Base-by-base conservation (phyloP, 2,888 invertebrate genomes). In the Thymelicus sylvestris region DNA sequence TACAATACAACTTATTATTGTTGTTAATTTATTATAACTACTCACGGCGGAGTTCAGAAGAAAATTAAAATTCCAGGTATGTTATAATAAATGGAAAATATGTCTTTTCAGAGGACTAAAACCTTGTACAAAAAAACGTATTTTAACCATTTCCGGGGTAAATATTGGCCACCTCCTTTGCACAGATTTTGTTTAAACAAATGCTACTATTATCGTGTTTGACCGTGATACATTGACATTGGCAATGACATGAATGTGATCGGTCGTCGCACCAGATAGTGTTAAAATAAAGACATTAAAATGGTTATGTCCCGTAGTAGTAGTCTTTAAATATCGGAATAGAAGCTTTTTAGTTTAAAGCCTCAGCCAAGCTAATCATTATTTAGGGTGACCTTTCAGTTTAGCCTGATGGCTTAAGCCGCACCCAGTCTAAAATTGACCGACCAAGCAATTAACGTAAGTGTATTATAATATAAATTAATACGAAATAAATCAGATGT, bases 181-280 rank as follows among this genome's bases (percentile, higher is more conserved):
- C 41, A 41, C 7, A 8, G 8, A 12, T 10, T 44, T 44, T 44
- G 66, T 66, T 60, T 38, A 68, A 19, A 70, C 19, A 77, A 76
- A 31, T 76, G 66, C 67, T 69, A 75, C 12, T 12, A 15, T 73
- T 76, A 73, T 75, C 76, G 73, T 75, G 74, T 78, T 77, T 82
- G 86, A 81, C 86, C 86, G 80, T 83, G 84, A 84, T 81, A 79
- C 79, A 66, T 71, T 82, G 85, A 83, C 85, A 85, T 86, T 86
- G 85, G 79, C 84, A 83, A 80, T 82, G 81, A 82, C 80, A 78
- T 77, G 76, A 76, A 59, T 52, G 65, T 65, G 64, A 64, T 59
- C 69, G 76, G 74, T 76, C 75, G 78, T 78, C 78, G 72, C 75
- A 73, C 73, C 66, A 74, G 74, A 73, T 75, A 73, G 67, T 63